Percentiles rank a stretch among this genome's conserved stretches.
Conservation (phyloP, 2,113 vertebrate species). For the Murina feae region DNA sequence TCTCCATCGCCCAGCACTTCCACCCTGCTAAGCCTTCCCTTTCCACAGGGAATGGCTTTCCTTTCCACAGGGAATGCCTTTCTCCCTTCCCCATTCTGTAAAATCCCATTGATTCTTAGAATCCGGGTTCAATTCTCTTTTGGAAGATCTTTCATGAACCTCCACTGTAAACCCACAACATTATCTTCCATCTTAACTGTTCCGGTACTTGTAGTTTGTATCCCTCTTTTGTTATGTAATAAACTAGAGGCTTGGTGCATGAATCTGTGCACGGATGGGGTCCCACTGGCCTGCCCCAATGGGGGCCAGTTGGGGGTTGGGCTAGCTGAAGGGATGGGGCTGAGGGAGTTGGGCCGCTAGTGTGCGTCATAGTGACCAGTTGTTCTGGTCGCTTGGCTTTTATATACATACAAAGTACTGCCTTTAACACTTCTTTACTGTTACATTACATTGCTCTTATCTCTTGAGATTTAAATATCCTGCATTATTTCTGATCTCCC, state of each 20-base stretch:
- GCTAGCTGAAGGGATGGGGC: too few species aligned
- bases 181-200: background rate
- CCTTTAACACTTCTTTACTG: background rate
- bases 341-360: too few species aligned
- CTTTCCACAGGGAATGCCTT: background rate
- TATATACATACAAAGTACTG: background rate
- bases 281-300: too few species aligned
- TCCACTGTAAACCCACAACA: background rate
- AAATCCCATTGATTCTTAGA: background rate
- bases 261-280: too few species aligned
- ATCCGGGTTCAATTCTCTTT: background rate
- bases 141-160: background rate
- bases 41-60: background rate
- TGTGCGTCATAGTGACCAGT: too few species aligned
- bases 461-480: conserved; percentile 2
- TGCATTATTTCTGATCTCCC: conserved; percentile 23
- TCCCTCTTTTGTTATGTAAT: background rate
- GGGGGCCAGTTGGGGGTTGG: too few species aligned
- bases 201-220: background rate
- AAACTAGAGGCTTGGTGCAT: background rate
- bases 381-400: too few species aligned
- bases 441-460: background rate
- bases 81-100: background rate
- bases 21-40: background rate
- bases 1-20: background rate